Evolutionary conservation across 1,140 invertebrate genomes (phyloP).

Genomic region (Calliphora vicina): DNA sequence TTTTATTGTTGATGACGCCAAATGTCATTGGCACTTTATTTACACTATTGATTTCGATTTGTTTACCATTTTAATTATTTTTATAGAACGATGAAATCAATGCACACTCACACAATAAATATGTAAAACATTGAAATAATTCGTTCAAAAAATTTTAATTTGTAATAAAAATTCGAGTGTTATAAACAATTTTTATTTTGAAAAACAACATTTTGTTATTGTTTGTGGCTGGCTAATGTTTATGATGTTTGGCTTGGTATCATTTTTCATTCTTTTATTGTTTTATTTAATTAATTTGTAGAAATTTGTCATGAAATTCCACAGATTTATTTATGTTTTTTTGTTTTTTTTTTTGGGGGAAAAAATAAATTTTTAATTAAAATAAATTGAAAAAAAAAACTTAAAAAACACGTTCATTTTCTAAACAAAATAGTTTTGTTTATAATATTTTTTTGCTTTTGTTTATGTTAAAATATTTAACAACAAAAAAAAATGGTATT

Average conservation of each 20-base stretch:
- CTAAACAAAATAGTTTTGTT: not conserved
- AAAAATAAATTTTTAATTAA: too few species aligned
- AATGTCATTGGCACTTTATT: conserved; percentile 28
- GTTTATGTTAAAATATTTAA: not conserved
- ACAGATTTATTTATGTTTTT: not conserved
- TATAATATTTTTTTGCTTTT: not conserved
- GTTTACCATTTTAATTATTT: not conserved
- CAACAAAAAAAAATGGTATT: not conserved
- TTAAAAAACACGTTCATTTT: conserved; percentile 6
- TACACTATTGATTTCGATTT: not conserved
- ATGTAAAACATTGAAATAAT: not conserved
- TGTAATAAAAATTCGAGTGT: too few species aligned
- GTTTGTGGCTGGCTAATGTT: not conserved
- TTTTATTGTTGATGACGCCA: not conserved
- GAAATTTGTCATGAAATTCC: not conserved
- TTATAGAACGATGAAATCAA: not conserved
- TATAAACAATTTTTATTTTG: not conserved
- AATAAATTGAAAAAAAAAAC: not conserved
- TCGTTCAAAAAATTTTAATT: not conserved
- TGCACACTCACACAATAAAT: not conserved
- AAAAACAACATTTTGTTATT: not conserved
- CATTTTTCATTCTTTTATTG: not conserved
- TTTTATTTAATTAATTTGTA: not conserved
- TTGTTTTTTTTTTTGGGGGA: too few species aligned
- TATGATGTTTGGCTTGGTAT: not conserved